Percentiles rank a stretch among this genome's conserved stretches.
Evolutionary conservation across 2,888 invertebrate genomes (phyloP).

Genomic region (Beris chalybata): DNA sequence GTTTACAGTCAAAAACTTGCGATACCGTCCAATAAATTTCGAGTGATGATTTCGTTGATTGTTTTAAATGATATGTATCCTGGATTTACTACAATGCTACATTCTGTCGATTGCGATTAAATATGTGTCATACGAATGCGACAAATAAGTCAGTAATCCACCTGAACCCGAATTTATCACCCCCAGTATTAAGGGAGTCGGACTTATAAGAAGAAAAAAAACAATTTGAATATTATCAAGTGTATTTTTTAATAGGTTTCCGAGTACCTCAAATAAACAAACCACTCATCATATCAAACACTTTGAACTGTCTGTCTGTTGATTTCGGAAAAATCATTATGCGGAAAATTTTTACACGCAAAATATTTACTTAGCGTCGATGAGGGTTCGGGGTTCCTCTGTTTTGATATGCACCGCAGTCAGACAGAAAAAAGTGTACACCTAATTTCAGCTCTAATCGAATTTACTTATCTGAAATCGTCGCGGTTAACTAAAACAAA

Average conservation of each 20-base stretch:
- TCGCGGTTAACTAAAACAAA: constrained; percentile 36
- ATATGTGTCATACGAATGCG: no score
- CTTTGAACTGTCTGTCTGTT: constrained; percentile 7
- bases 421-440: constrained; percentile 18
- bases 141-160: no score
- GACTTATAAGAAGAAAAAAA: no score
- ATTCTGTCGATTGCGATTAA: no score
- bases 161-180: no score
- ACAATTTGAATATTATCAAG: constrained; percentile 11
- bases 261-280: constrained; percentile 18
- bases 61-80: no score
- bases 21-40: no score
- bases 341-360: constrained; percentile 39
- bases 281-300: constrained; percentile 28
- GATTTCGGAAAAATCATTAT: constrained; percentile 32
- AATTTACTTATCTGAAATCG: constrained; percentile 38
- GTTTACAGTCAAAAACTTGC: no score
- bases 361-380: constrained; percentile 35
- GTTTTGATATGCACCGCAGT: no score
- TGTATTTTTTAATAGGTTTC: constrained; percentile 19
- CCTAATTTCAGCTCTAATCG: constrained; percentile 36
- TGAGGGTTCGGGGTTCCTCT: background rate
- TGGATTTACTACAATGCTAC: no score
- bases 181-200: no score
- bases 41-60: no score